phyloP scores from a whole-genome alignment of 2,113 vertebrate genomes.

The Cyanoderma ruficeps region DNA sequence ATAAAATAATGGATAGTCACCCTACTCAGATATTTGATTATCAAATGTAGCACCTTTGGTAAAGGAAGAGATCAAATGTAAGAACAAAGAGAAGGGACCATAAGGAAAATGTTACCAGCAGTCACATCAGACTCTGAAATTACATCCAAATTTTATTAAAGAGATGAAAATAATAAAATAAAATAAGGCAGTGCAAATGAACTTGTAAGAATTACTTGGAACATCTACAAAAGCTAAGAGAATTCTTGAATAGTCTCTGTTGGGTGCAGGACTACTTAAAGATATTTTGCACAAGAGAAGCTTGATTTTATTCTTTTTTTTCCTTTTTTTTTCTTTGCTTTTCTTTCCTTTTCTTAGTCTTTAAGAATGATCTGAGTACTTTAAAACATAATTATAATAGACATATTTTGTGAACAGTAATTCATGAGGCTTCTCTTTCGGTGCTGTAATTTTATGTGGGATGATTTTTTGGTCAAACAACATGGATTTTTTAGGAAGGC shows the following conservation, averaged over 20 bases:
- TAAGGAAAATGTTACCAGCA: neutral
- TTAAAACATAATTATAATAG: neutral
- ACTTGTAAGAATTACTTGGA: neutral
- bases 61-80: neutral
- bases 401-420: slow-evolving; percentile 1
- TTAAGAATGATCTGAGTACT: neutral
- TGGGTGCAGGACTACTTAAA: neutral
- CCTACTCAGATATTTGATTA: neutral
- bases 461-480: neutral
- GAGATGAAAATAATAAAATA: neutral
- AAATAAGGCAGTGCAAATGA: neutral
- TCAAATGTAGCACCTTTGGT: neutral
- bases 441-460: neutral
- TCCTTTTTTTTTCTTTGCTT: accelerated
- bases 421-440: neutral
- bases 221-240: neutral
- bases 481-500: neutral
- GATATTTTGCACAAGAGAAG: neutral
- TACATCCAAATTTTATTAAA: neutral
- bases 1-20: neutral
- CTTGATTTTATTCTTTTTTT: neutral
- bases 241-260: neutral
- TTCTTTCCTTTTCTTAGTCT: neutral
- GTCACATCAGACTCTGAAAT: neutral
- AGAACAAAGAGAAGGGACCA: neutral